Percentiles rank a stretch among this genome's conserved stretches.
Conservation (phyloP, 2,888 invertebrate species). For the Drosophila ustulata region DNA sequence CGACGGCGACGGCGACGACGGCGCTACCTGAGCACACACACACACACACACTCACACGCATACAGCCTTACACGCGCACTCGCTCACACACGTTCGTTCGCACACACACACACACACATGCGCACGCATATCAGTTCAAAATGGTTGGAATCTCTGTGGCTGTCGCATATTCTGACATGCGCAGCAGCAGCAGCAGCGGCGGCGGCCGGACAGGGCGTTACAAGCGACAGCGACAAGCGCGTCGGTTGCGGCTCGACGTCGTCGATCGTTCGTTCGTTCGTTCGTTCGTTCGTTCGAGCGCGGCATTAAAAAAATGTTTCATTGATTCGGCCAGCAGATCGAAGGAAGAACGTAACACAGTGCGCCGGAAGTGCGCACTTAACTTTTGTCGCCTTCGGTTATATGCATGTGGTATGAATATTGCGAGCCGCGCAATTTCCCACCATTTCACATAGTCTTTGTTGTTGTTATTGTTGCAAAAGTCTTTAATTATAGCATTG, state of each 20-base stretch:
- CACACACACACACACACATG: slow-evolving; percentile 19
- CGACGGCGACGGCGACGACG: slow-evolving; percentile 28
- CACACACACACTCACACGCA: slow-evolving; percentile 20
- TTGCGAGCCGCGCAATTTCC: slow-evolving; percentile 60
- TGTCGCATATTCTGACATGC: slow-evolving; percentile 72
- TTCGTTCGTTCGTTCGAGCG: slow-evolving; percentile 2
- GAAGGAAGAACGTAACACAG: slow-evolving; percentile 52
- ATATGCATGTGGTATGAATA: neutral
- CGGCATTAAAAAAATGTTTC: slow-evolving; percentile 57
- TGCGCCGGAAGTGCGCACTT: slow-evolving; percentile 73
- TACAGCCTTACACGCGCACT: neutral
- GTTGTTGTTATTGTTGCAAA: slow-evolving; percentile 33
- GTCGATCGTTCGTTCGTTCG: neutral
- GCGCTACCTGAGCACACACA: slow-evolving; percentile 53
- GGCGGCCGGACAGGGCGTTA: slow-evolving; percentile 57
- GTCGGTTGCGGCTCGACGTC: slow-evolving; percentile 11
- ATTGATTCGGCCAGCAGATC: slow-evolving; percentile 37
- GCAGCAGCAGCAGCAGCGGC: neutral
- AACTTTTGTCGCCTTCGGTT: slow-evolving; percentile 69
- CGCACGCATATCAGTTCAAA: slow-evolving; percentile 69
- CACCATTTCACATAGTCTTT: slow-evolving; percentile 53
- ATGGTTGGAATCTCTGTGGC: slow-evolving; percentile 74
- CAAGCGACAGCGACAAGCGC: slow-evolving; percentile 22
- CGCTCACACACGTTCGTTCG: slow-evolving; percentile 18
- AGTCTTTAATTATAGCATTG: slow-evolving; percentile 56